These are phyloP conservation scores for Turritopsis dohrnii DNA, from an alignment of 30 jellyfish, hydroid and myxozoan species.

Conservation along the genomic window DNA sequence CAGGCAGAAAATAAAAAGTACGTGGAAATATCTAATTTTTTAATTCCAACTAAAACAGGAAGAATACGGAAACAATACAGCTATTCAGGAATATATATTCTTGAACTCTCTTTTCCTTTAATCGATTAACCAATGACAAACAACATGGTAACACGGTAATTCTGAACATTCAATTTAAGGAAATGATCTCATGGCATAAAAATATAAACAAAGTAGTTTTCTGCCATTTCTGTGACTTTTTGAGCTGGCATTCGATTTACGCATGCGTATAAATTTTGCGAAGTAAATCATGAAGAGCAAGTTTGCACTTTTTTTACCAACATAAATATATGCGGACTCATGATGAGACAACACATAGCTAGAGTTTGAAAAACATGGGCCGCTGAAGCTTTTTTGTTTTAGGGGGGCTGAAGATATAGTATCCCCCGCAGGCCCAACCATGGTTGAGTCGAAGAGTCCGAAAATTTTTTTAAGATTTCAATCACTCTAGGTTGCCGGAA, in stretches of 20 bases:
- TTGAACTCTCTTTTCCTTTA: neutral
- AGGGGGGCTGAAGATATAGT: too few relatives aligned
- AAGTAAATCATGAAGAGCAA: neutral
- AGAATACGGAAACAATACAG: neutral
- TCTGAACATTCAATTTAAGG: neutral
- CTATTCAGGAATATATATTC: neutral
- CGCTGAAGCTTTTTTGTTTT: too few relatives aligned
- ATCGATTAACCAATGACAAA: neutral
- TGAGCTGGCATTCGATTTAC: slow-evolving; percentile 16
- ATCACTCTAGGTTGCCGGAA: too few relatives aligned
- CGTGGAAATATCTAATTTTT: too few relatives aligned
- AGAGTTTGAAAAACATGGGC: too few relatives aligned
- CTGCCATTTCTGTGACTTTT: slow-evolving; percentile 17
- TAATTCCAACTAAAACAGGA: neutral
- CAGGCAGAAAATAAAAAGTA: too few relatives aligned
- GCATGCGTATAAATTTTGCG: slow-evolving; percentile 1
- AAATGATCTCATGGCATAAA: neutral
- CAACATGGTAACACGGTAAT: neutral
- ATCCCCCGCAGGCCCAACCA: too few relatives aligned
- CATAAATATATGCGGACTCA: neutral
- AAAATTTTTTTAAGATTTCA: too few relatives aligned
- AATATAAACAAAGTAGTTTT: neutral
- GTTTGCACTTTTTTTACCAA: too few relatives aligned
- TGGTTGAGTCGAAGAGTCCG: too few relatives aligned
- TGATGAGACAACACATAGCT: too few relatives aligned